These are phyloP conservation scores for Auanema sp. DNA, from an alignment of 2,888 invertebrate genomes.

Conservation along the genomic window DNA sequence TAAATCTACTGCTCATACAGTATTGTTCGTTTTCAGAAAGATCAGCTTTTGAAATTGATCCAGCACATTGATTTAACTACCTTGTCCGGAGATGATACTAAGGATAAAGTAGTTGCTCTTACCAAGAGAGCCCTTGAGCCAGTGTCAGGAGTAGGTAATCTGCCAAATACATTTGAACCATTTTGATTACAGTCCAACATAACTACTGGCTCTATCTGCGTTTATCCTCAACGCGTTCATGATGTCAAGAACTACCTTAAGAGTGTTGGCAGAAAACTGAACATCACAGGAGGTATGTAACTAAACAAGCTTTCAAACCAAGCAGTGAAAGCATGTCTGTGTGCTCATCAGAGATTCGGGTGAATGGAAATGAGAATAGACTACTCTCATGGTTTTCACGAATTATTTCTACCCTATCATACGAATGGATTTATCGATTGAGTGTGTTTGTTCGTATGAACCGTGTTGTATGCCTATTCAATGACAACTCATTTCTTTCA, in stretches of 20 bases:
- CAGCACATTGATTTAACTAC: constrained; percentile 90
- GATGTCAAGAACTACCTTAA: constrained; percentile 67
- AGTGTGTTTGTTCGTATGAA: not conserved
- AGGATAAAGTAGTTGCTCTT: constrained; percentile 78
- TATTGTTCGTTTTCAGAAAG: constrained; percentile 30
- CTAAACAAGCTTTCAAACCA: no score
- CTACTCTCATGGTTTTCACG: no score
- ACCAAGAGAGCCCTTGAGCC: constrained; percentile 76
- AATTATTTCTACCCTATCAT: no score
- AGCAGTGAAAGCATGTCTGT: no score
- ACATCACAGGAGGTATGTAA: constrained; percentile 46
- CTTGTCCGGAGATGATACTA: constrained; percentile 75
- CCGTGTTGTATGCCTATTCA: not conserved
- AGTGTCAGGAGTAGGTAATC: constrained; percentile 31
- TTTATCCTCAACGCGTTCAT: constrained; percentile 83
- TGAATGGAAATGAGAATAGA: no score
- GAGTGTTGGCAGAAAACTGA: constrained; percentile 17
- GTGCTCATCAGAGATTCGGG: no score
- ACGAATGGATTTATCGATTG: no score
- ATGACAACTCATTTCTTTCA: not conserved
- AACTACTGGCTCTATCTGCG: constrained; percentile 86
- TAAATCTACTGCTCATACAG: not conserved
- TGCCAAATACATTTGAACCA: no score
- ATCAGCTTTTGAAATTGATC: constrained; percentile 75
- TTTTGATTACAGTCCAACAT: constrained; percentile 56